Conservation (phyloP, 2,113 vertebrate genomes). For the Ammodytes dubius region DNA sequence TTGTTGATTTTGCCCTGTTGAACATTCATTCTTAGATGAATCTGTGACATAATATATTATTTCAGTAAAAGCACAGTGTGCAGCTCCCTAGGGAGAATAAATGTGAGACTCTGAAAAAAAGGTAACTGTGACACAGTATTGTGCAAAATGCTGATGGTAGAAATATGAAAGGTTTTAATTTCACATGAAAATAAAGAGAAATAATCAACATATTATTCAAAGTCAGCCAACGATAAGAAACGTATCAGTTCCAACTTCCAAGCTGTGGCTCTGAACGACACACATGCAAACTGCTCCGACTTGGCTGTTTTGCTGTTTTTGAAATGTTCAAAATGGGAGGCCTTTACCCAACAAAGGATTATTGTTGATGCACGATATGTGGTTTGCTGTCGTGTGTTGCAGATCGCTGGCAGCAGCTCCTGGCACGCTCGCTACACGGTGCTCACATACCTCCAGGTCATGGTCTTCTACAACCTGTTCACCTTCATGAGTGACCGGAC, state of each 20-base stretch:
- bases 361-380: conserved; percentile 34
- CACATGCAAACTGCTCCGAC: not conserved
- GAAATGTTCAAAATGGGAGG: not conserved
- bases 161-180: too few relatives aligned
- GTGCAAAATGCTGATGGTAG: not conserved
- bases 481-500: conserved; percentile 92
- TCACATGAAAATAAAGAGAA: not conserved
- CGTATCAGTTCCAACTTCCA: not conserved
- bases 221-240: not conserved
- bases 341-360: not conserved
- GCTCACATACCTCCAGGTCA: conserved; percentile 97
- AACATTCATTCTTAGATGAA: not conserved
- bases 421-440: conserved; percentile 97
- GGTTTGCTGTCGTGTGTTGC: conserved; percentile 59
- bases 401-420: conserved; percentile 96
- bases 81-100: not conserved
- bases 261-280: not conserved
- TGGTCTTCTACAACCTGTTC: conserved; percentile 99
- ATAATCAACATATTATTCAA: not conserved
- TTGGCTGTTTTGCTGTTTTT: not conserved
- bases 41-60: not conserved
- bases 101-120: not conserved
- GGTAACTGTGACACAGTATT: not conserved
- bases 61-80: not conserved
- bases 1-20: not conserved